Percentiles rank a stretch among this genome's conserved stretches.
phyloP scores from a whole-genome alignment of 2,113 vertebrate species.

The Pelusios castaneus region DNA sequence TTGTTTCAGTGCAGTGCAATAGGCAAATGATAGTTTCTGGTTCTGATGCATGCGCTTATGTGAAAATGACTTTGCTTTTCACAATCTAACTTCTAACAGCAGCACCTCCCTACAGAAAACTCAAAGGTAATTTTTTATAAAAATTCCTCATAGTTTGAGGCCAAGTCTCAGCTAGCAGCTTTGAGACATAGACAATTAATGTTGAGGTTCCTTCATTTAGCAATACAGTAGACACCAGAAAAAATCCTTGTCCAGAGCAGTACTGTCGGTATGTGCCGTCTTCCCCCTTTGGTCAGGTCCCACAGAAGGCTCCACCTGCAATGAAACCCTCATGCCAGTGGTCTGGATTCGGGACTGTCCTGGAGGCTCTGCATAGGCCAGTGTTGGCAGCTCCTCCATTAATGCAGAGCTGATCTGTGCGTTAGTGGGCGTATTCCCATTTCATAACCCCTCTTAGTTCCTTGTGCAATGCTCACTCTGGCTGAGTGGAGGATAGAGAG shows the following conservation, averaged over 20 bases:
- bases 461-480: fast-evolving
- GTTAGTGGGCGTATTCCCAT: neutral
- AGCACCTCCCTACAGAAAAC: neutral
- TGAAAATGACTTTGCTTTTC: neutral
- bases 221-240: neutral
- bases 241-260: neutral
- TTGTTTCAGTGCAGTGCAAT: neutral
- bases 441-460: neutral
- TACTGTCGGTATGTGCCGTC: neutral
- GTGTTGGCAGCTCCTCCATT: neutral
- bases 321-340: neutral
- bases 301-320: fast-evolving
- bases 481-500: too few species aligned
- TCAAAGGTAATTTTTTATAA: neutral
- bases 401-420: neutral
- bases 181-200: neutral
- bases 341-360: neutral
- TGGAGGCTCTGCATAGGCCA: fast-evolving
- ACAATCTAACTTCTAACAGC: neutral
- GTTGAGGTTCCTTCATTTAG: neutral
- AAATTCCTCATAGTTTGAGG: neutral
- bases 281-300: neutral
- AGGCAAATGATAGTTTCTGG: neutral
- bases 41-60: neutral
- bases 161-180: neutral